Conservation (phyloP, 2,888 invertebrate genomes). For the Antheraea yamamai region DNA sequence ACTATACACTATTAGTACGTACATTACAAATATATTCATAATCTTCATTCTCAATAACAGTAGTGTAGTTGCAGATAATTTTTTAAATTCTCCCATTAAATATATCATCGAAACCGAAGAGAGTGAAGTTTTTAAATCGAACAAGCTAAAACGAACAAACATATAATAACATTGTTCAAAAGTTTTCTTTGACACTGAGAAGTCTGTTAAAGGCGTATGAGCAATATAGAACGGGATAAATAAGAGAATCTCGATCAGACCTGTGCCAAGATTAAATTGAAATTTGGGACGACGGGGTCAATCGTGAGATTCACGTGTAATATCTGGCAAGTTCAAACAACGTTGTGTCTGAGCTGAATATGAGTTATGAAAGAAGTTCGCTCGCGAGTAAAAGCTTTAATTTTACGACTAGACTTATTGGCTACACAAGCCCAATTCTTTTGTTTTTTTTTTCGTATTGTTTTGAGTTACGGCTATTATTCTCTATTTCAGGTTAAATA, state of each 20-base stretch:
- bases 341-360: not conserved
- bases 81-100: no score
- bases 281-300: constrained; percentile 17
- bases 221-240: not conserved
- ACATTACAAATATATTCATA: no score
- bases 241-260: not conserved
- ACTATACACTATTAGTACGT: no score
- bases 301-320: constrained; percentile 20
- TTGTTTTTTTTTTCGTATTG: not conserved
- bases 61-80: no score
- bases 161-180: not conserved
- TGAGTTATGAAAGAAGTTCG: not conserved
- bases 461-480: not conserved
- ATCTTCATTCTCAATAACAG: no score
- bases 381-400: not conserved
- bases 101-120: not conserved
- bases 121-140: not conserved
- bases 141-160: not conserved
- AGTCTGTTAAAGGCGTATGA: not conserved
- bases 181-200: not conserved
- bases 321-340: not conserved
- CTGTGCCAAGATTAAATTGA: constrained; percentile 19
- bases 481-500: not conserved
- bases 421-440: not conserved
- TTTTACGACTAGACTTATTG: not conserved